phyloP scores from a whole-genome alignment of 2,797 vertebrate genomes.

The Rhabdophis nuchalis region DNA sequence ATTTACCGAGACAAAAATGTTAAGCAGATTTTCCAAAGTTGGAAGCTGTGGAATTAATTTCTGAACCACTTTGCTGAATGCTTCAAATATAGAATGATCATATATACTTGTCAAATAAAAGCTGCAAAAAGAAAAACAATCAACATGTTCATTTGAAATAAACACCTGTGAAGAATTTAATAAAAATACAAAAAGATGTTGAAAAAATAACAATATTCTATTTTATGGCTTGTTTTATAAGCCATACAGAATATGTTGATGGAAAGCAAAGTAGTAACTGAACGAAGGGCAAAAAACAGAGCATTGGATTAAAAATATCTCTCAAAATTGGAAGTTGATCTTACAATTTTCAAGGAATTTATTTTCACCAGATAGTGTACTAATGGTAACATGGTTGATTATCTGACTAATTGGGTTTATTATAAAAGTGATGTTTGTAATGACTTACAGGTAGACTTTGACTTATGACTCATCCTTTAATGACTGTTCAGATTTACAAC shows the following conservation, averaged over 20 bases:
- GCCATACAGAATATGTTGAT: not conserved
- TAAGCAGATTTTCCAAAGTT: constrained; percentile 92
- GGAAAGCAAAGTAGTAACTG: not conserved
- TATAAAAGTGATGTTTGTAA: not conserved
- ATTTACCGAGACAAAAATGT: constrained; percentile 97
- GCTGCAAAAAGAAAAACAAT: constrained; percentile 73
- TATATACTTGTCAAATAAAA: constrained; percentile 95
- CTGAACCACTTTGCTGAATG: constrained; percentile 92
- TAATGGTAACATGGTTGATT: not conserved
- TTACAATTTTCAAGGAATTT: not conserved
- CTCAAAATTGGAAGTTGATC: not conserved
- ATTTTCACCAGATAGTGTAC: not conserved
- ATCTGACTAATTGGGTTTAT: not conserved
- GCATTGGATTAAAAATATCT: not conserved
- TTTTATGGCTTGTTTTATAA: not conserved
- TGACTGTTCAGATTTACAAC: too few species aligned
- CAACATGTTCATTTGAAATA: constrained; percentile 53
- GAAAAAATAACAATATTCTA: not conserved
- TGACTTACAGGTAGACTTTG: not conserved
- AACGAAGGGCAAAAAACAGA: not conserved
- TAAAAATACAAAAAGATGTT: not conserved
- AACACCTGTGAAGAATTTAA: not conserved
- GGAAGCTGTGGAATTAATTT: constrained; percentile 94
- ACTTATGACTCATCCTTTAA: too few species aligned
- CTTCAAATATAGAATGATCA: constrained; percentile 90